phyloP scores from a whole-genome alignment of 2,888 invertebrate species.

The Stenoptilia bipunctidactyla region DNA sequence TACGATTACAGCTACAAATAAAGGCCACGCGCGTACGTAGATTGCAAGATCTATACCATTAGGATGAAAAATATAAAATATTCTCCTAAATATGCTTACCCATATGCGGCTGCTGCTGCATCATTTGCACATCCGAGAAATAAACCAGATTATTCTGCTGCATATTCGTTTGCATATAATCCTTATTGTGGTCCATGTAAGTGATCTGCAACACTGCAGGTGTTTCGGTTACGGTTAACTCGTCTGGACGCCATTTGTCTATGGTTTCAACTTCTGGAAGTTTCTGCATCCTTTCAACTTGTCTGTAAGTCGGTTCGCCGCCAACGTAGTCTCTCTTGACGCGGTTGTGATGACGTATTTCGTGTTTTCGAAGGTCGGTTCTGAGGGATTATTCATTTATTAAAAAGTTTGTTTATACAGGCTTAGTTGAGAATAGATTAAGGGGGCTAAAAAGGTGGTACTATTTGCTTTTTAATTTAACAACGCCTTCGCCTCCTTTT shows the following conservation, averaged over 20 bases:
- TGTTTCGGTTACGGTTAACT: constrained; percentile 20
- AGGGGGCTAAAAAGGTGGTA: too few relatives aligned
- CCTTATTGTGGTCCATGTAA: constrained; percentile 41
- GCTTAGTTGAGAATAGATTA: too few relatives aligned
- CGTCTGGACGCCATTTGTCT: constrained; percentile 23
- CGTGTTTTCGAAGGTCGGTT: constrained; percentile 61
- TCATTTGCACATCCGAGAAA: constrained; percentile 45
- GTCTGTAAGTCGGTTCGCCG: constrained; percentile 59
- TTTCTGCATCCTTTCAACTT: constrained; percentile 49
- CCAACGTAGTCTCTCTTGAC: constrained; percentile 58
- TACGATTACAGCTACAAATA: too few relatives aligned
- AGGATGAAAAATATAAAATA: too few relatives aligned
- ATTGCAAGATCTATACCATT: too few relatives aligned
- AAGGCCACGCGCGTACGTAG: too few relatives aligned
- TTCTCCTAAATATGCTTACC: too few relatives aligned
- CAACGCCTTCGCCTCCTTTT: too few relatives aligned
- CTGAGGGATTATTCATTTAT: constrained; percentile 25
- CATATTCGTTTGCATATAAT: constrained; percentile 26
- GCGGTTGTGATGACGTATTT: constrained; percentile 54
- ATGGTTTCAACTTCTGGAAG: constrained; percentile 22
- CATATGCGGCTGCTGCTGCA: constrained; percentile 36
- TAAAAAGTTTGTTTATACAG: too few relatives aligned
- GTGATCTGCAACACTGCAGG: constrained; percentile 30
- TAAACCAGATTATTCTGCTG: constrained; percentile 30
- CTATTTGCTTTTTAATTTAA: too few relatives aligned